Evolutionary conservation across 1,140 invertebrate genomes (phyloP), one percentile per base, ranked within the genome.

Genomic region (Theocolax elegans): DNA sequence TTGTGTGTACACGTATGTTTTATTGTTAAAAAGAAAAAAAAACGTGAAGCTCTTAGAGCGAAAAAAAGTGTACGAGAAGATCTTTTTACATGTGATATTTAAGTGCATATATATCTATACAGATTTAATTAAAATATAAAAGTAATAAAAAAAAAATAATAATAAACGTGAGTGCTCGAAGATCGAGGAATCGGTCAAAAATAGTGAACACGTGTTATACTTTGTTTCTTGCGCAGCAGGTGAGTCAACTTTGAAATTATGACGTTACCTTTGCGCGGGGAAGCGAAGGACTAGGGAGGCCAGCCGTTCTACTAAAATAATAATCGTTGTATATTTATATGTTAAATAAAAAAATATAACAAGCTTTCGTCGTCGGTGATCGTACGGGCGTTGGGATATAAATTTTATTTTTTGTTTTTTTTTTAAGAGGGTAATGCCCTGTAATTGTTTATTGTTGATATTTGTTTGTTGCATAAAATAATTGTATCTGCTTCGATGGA

Each of bases 271-370:
- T 85, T 85, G 82, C 83, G 83, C 84, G 84, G 84, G 84, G 83
- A 86, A 85, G 83, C 82, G 81, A 84, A 81, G 81, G 79, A 81
- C 75, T 83, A 81, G 83, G 84, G 83, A 85, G 82, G 84, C 84
- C 84, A 86, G 84, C 84, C 82, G 83, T 81, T 76, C 59, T 68
- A 71, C 71, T 64, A 67, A 49, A 65, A 70, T 66, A 67, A 63
- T 48, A 64, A 60, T 21, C 67, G 67, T 40, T n/a, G 44, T 64
- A 58, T 54, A 6, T 13, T 46, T 46, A 8, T 46, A n/a, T 46
- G n/a, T 8, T 46, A 4, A 46, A n/a, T 46, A 46, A 46, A 31
- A 44, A n/a, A n/a, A n/a, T n/a, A n/a, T n/a, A n/a, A n/a, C n/a
- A n/a, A n/a, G n/a, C n/a, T n/a, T n/a, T n/a, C 68, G 68, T 71